Evolutionary conservation across 2,888 invertebrate species (phyloP).

Genomic region (Phasia obesa): DNA sequence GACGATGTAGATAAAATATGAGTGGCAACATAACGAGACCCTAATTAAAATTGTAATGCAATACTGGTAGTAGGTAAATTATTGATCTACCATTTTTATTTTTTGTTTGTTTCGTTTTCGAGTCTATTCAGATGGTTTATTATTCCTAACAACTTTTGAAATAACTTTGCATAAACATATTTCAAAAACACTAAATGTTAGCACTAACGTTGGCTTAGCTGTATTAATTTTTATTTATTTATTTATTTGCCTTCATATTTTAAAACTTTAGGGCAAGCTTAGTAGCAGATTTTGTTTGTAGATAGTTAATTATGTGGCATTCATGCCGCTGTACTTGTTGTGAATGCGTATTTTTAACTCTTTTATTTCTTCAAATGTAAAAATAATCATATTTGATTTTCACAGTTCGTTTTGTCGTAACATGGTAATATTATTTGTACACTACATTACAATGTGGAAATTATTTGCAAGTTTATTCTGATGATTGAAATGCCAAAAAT

Average conservation of each 20-base stretch:
- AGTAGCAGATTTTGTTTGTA: conserved; percentile 35
- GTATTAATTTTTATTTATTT: neutral
- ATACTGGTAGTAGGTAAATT: conserved; percentile 26
- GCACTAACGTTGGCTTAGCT: neutral
- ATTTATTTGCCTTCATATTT: conserved; percentile 14
- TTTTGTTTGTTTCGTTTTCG: neutral
- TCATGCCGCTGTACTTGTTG: no score
- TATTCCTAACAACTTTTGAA: conserved; percentile 23
- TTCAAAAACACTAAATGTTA: conserved; percentile 11
- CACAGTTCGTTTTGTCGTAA: no score
- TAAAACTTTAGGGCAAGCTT: conserved; percentile 31
- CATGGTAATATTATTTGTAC: no score
- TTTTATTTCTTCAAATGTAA: no score
- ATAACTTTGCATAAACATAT: conserved; percentile 62
- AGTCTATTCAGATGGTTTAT: conserved; percentile 33
- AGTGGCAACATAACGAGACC: neutral
- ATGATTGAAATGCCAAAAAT: no score
- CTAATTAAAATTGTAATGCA: neutral
- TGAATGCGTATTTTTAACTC: no score
- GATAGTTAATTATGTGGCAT: conserved; percentile 2
- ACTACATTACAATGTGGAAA: no score
- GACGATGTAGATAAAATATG: neutral
- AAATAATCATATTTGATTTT: no score
- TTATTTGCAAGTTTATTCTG: no score
- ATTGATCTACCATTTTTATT: conserved; percentile 38